Base-by-base conservation (phyloP, 2,888 invertebrate species). In the Luperina testacea region DNA sequence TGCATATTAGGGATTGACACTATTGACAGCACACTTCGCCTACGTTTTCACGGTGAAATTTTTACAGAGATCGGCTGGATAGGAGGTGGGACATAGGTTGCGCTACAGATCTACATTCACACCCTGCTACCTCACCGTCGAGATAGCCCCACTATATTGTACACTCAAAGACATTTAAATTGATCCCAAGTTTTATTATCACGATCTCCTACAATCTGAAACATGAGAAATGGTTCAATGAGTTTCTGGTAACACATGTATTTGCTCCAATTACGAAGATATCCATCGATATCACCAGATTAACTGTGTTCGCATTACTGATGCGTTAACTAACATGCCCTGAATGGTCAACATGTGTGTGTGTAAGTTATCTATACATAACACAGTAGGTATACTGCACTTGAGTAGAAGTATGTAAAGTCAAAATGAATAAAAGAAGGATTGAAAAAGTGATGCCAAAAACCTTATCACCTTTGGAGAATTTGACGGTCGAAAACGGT, bases 251-350 rank as follows among this genome's bases (percentile, higher is more conserved):
- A 57, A 71, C 48, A n/a, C 53, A 61, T 67, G 51, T 70, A 61
- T 9, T 9, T 71, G 64, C 53, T 57, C 75, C 82, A 87, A 89
- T 89, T 85, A 87, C 71, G 72, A 74, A 88, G 87, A 90, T 89
- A 87, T 80, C 81, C 76, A 87, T 88, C 81, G 86, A 84, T 91
- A 91, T 87, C 84, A 75, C 81, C 76, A 89, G 90, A 91, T 91
- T 89, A 89, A 63, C 71, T 75, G 45, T 77, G 89, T 88, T 80
- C 72, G 87, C 81, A 83, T 88, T 88, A 92, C 90, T 89, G 78
- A 83, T 90, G 88, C 91, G 87, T 84, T 83, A 88, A 87, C 81
- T 83, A 77, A 88, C 89, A 87, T 79, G 91, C 64, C 84, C 90
- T 86, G 81, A 88, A 91, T 90, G 72, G 80, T 77, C 86, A 85